These are phyloP conservation scores for Apeira syringaria DNA, from an alignment of 2,888 invertebrate species.

Conservation along the genomic window DNA sequence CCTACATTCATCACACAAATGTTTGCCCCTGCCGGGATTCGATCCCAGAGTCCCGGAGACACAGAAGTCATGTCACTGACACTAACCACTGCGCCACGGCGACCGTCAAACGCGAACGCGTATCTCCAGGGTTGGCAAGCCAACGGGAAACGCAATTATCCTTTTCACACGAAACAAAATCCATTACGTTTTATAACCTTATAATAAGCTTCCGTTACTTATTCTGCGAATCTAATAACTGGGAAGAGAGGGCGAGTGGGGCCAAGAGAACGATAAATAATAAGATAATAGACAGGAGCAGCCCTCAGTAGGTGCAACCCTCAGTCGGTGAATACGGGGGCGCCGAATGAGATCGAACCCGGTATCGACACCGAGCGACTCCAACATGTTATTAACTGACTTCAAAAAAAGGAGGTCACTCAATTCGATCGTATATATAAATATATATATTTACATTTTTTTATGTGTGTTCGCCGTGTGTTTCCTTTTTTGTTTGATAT, in stretches of 20 bases:
- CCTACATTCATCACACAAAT: too few species aligned
- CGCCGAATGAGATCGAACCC: neutral
- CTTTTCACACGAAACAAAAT: constrained; percentile 25
- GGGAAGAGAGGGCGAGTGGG: constrained; percentile 25
- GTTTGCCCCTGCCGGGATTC: too few species aligned
- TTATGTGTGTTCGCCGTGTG: too few species aligned
- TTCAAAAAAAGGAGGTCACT: too few species aligned
- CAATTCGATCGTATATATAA: too few species aligned
- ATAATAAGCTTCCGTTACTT: constrained; percentile 35
- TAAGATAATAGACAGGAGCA: constrained; percentile 49
- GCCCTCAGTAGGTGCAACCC: constrained; percentile 5
- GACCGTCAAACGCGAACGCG: too few species aligned
- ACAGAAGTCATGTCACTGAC: too few species aligned
- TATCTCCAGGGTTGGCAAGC: neutral
- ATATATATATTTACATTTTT: too few species aligned
- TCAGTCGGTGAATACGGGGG: neutral
- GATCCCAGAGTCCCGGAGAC: too few species aligned
- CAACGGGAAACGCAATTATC: constrained; percentile 9
- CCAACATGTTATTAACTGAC: neutral
- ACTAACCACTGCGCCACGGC: too few species aligned
- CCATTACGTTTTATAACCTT: constrained; percentile 32
- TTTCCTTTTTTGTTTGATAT: too few species aligned
- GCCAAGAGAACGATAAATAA: constrained; percentile 53
- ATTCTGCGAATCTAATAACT: constrained; percentile 27
- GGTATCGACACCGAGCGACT: neutral